Evolutionary conservation across 2,797 vertebrate genomes (phyloP).

Genomic region (Typhlichthys eigenmanni): DNA sequence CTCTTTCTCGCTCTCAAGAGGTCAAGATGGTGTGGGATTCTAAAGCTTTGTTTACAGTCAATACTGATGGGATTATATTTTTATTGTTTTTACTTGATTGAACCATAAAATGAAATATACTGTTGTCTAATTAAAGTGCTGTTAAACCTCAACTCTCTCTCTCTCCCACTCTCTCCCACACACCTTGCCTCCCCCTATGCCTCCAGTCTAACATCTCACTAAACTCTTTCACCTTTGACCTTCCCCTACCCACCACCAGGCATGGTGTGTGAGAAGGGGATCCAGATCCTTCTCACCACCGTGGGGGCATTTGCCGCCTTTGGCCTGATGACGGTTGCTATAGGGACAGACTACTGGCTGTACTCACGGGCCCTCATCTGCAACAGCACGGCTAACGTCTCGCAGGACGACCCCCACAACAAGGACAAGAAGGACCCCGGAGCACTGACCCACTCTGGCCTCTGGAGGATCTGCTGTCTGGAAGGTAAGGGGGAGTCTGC

Average conservation of each 20-base stretch:
- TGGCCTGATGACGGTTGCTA: constrained; percentile 95
- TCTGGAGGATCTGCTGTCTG: constrained; percentile 94
- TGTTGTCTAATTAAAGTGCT: no score
- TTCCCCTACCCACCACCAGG: constrained; percentile 53
- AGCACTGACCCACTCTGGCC: constrained; percentile 91
- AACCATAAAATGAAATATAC: no score
- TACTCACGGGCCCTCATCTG: constrained; percentile 92
- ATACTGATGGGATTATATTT: no score
- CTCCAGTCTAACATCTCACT: constrained; percentile 14
- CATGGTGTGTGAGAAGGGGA: constrained; percentile 94
- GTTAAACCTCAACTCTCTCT: constrained; percentile 37
- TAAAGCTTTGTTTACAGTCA: no score
- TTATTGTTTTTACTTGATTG: no score
- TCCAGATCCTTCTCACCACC: constrained; percentile 91
- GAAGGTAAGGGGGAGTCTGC: constrained; percentile 78
- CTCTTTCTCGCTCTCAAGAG: no score
- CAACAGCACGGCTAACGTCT: constrained; percentile 87
- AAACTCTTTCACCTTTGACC: background rate
- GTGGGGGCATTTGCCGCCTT: constrained; percentile 94
- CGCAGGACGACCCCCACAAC: constrained; percentile 83
- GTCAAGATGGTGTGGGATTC: no score
- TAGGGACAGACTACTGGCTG: constrained; percentile 96
- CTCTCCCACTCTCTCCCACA: constrained; percentile 8
- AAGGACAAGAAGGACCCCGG: constrained; percentile 91
- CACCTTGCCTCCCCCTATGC: background rate